These are phyloP conservation scores for Smithornis capensis DNA, from an alignment of 2,113 vertebrate genomes.

Conservation along the genomic window DNA sequence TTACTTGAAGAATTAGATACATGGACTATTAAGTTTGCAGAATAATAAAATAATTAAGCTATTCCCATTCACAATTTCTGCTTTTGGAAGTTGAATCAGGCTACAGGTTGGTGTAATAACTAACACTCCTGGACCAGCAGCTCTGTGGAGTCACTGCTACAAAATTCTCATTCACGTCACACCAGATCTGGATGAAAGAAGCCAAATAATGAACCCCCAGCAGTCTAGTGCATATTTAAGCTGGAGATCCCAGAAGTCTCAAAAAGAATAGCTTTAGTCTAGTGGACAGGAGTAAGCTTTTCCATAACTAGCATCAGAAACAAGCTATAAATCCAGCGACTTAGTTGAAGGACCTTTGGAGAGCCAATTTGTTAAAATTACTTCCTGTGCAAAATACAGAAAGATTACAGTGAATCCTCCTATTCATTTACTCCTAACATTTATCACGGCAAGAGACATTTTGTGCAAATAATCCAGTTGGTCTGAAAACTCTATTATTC, in stretches of 20 bases:
- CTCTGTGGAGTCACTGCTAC: background rate
- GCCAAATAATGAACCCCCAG: conserved; percentile 14
- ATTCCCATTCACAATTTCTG: background rate
- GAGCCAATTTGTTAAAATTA: conserved; percentile 28
- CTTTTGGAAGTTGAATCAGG: background rate
- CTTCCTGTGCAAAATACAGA: background rate
- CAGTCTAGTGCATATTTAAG: background rate
- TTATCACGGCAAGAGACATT: background rate
- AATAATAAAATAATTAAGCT: background rate
- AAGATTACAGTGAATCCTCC: background rate
- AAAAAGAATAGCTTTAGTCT: background rate
- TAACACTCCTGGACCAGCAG: background rate
- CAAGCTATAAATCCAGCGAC: conserved; percentile 32
- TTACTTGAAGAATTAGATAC: background rate
- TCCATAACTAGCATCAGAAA: conserved; percentile 1
- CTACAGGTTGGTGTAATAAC: background rate
- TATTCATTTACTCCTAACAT: background rate
- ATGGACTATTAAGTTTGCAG: background rate
- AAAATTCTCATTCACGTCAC: background rate
- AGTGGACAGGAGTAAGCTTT: background rate
- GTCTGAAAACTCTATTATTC: conserved; percentile 10
- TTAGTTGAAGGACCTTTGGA: conserved; percentile 5
- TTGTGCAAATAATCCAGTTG: background rate
- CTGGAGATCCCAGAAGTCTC: background rate
- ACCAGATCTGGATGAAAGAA: background rate